Percentiles rank a stretch among this genome's conserved stretches.
These are phyloP conservation scores for Monodelphis domestica DNA, from an alignment of 2,797 vertebrate species.

Conservation along the genomic window DNA sequence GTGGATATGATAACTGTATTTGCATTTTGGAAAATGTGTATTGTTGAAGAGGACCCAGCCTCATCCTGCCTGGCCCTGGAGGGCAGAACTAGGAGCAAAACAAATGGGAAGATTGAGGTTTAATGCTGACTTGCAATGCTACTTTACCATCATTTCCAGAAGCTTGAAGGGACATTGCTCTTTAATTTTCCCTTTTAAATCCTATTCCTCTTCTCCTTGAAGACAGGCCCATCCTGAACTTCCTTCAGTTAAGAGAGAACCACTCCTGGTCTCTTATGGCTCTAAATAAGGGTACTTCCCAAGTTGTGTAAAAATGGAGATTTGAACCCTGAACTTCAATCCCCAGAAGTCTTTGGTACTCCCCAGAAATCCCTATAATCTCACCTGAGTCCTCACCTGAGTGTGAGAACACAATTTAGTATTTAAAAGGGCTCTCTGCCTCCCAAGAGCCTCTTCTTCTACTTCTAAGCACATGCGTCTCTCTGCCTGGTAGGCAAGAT, in stretches of 20 bases:
- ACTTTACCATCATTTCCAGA: background rate
- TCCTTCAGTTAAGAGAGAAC: background rate
- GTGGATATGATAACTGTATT: background rate
- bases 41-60: background rate
- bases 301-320: no score
- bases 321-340: no score
- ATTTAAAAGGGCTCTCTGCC: no score
- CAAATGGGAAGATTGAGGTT: background rate
- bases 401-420: no score
- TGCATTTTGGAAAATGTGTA: background rate
- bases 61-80: background rate
- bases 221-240: background rate
- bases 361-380: no score
- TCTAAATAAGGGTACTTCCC: background rate
- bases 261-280: background rate
- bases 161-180: background rate
- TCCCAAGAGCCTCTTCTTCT: no score
- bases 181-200: background rate
- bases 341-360: no score
- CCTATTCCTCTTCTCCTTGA: background rate
- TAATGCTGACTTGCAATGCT: background rate
- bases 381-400: no score
- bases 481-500: no score
- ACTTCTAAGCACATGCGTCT: no score
- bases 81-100: background rate